Conservation (phyloP, 2,888 invertebrate genomes). For the Tenthredo scrophulariae region DNA sequence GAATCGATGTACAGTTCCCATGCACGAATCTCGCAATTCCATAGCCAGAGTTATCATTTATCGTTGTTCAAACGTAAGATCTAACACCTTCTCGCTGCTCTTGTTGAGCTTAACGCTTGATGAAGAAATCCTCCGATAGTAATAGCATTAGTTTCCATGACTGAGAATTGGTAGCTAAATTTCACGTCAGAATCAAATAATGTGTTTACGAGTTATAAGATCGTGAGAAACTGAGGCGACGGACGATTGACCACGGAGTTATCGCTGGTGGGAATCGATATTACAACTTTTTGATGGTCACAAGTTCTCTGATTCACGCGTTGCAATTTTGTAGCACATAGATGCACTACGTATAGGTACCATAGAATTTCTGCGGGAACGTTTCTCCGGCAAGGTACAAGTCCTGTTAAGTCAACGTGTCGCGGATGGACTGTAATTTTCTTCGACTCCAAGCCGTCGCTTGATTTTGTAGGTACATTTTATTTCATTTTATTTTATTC, state of each 20-base stretch:
- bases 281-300: constrained; percentile 1
- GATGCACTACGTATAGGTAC: neutral
- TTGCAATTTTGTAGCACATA: neutral
- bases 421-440: neutral
- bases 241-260: constrained; percentile 43
- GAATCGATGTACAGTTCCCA: neutral
- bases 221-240: constrained; percentile 19
- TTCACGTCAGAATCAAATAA: constrained; percentile 37
- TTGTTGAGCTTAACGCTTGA: neutral
- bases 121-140: neutral
- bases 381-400: neutral
- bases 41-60: neutral
- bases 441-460: neutral
- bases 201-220: constrained; percentile 39
- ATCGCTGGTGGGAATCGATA: constrained; percentile 30
- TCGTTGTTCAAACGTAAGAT: neutral
- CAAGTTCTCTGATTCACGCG: neutral
- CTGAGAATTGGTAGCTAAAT: neutral
- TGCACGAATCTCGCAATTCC: neutral
- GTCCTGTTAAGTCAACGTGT: neutral
- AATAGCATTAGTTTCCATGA: neutral
- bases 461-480: no score
- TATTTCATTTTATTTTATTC: no score
- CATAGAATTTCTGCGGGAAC: neutral
- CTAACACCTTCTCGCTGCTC: neutral